Base-by-base conservation (phyloP, 2,113 vertebrate genomes). In the Rynchops niger region DNA sequence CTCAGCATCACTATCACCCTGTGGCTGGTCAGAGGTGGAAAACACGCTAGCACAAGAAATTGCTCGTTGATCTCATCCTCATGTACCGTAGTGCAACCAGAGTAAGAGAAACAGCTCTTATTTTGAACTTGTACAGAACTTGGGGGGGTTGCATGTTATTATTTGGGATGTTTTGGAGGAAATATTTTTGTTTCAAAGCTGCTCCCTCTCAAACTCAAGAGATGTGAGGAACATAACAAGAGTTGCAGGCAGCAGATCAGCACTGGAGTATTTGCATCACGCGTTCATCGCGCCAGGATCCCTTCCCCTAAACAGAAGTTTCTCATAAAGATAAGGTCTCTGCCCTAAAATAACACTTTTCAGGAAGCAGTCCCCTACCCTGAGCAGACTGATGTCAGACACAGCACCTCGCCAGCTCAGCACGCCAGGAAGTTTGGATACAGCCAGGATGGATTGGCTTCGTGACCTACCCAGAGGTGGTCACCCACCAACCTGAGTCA, bases 241-340 rank as follows among this genome's bases (percentile, higher is more conserved):
- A 78, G 69, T 10, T 50, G 47, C 47, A 55, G 63, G 53, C 40
- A 83, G 42, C 47, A 84, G 52, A 70, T 15, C 26, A 9, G 53
- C 26, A 21, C 36, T 30, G 18, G 23, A 83, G 6, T 30, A 58
- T 69, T 49, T 72, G 81, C 81, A 91, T 76, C 73, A 50, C 38
- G 8, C 1, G 5, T 42, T 66, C 36, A 70, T 21, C 0, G 0
- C 65, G 38, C 11, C 61, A 71, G 47, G 29, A 55, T 38, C 59
- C 56, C 47, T 50, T 34, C 38, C 49, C 21, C 47, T 50, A 58
- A 80, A 49, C 32, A 83, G 45, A 27, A 82, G 36, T 52, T 95
- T 73, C 53, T 69, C 21, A 8, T 43, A 61, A 43, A 25, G 12
- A 43, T 49, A 79, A 92, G 40, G 32, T 32, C 29, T 30, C 9